Conservation (phyloP, 2,888 invertebrate genomes). For the Drosophila meridionalis region DNA sequence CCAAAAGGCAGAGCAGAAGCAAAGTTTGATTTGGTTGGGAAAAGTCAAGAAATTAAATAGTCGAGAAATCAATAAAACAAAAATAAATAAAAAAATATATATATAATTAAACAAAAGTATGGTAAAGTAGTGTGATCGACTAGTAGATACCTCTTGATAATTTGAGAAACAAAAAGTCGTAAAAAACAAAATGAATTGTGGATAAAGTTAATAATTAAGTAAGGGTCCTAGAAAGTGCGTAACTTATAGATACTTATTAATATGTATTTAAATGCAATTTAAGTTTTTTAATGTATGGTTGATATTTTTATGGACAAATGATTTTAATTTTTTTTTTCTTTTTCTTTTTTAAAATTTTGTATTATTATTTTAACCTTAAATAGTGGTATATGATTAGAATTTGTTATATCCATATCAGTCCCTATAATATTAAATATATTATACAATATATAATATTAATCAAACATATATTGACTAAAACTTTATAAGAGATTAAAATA, state of each 20-base stretch:
- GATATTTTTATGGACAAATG: no score
- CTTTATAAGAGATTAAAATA: background rate
- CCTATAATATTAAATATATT: no score
- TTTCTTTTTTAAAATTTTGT: no score
- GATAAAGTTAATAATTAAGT: background rate
- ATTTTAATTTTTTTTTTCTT: no score
- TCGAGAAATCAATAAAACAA: constrained; percentile 31
- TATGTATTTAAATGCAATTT: no score
- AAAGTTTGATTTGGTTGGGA: constrained; percentile 43
- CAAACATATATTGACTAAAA: background rate
- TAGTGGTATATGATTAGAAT: background rate
- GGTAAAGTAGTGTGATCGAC: background rate
- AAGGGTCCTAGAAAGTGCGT: no score
- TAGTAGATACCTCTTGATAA: background rate
- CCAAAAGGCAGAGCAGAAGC: constrained; percentile 32
- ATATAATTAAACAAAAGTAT: constrained; percentile 4
- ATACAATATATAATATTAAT: no score
- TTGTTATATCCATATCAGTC: background rate
- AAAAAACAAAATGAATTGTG: no score
- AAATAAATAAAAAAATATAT: constrained; percentile 18
- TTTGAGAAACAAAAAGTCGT: no score
- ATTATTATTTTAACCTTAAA: no score
- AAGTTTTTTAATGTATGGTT: no score
- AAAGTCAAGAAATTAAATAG: constrained; percentile 36
- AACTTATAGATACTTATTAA: no score